Conservation (phyloP, 2,888 invertebrate genomes). For the Thyatira batis region DNA sequence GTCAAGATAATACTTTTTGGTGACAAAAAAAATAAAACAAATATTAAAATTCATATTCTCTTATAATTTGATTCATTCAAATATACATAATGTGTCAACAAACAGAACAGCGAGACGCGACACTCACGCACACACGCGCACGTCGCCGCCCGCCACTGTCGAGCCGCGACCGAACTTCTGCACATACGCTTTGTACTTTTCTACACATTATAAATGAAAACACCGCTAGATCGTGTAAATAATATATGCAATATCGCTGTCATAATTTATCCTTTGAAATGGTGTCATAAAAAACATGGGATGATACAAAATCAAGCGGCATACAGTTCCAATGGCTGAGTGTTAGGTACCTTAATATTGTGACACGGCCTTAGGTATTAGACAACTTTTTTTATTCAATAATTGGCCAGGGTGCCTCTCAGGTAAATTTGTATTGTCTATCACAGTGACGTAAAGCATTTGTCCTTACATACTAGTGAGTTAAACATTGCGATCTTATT, state of each 20-base stretch:
- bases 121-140: slow-evolving; percentile 36
- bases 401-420: slow-evolving; percentile 71
- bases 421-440: slow-evolving; percentile 75
- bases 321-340: slow-evolving; percentile 44
- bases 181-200: slow-evolving; percentile 79
- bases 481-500: slow-evolving; percentile 76
- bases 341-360: slow-evolving; percentile 57
- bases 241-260: not conserved
- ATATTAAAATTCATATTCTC: slow-evolving; percentile 77
- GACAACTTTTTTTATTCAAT: slow-evolving; percentile 42
- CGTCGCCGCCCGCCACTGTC: slow-evolving; percentile 48
- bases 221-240: slow-evolving; percentile 36
- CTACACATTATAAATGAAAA: slow-evolving; percentile 33
- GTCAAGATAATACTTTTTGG: too few species aligned
- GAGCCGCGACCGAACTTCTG: slow-evolving; percentile 75
- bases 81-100: slow-evolving; percentile 82
- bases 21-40: slow-evolving; percentile 47
- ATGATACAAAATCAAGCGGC: slow-evolving; percentile 40
- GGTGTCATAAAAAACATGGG: not conserved
- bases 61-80: slow-evolving; percentile 83
- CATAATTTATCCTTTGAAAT: not conserved
- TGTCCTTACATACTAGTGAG: slow-evolving; percentile 81
- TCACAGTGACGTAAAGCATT: slow-evolving; percentile 81
- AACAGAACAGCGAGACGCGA: slow-evolving; percentile 78
- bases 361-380: slow-evolving; percentile 43